Evolutionary conservation across 2,113 vertebrate species (phyloP), one percentile per base, ranked within the genome.

Genomic region (Gnathonemus echidnorhynchus): DNA sequence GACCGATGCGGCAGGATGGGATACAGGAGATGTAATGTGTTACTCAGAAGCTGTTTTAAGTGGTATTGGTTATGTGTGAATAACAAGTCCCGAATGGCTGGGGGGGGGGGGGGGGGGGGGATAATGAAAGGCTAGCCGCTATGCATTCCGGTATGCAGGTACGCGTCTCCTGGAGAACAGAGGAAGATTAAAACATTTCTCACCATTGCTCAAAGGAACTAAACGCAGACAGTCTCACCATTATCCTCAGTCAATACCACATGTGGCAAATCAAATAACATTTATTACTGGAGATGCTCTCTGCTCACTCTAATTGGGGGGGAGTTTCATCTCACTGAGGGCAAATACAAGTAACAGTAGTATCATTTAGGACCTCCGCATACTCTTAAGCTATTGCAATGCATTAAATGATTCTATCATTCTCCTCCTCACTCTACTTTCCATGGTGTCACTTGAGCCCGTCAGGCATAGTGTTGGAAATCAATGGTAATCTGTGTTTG

Each of bases 401-500:
- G 24, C 48, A 87, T 27, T 49, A 83, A 62, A 90, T 77, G 53
- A 58, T 58, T 8, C 56, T 21, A 46, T n/a, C 89, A 58, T 17
- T 15, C n/a, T 86, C 24, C 24, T 35, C 46, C 50, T 53, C 49
- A 83, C 49, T 15, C 10, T 27, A 39, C 39, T 42, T 45, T 84
- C 35, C 49, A 3, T 86, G 80, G 56, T 31, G 45, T 87, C 31
- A 42, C 86, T 56, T 39, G 45, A 88, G 48, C 89, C 19, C 2
- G 15, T n/a, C 48, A 46, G 49, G 62, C 15, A 74, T 4, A 42
- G 35, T 80, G 89, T 13, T 58, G 52, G 3, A 56, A 58, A 89
- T 89, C 89, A 62, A 89, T 89, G 49, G 19, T 62, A 89, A 89
- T 89, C 50, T 58, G 77, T 58, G 52, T 86, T 53, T 58, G 39